Evolutionary conservation across 2,797 vertebrate species (phyloP).

Genomic region (Galaxias olidus): DNA sequence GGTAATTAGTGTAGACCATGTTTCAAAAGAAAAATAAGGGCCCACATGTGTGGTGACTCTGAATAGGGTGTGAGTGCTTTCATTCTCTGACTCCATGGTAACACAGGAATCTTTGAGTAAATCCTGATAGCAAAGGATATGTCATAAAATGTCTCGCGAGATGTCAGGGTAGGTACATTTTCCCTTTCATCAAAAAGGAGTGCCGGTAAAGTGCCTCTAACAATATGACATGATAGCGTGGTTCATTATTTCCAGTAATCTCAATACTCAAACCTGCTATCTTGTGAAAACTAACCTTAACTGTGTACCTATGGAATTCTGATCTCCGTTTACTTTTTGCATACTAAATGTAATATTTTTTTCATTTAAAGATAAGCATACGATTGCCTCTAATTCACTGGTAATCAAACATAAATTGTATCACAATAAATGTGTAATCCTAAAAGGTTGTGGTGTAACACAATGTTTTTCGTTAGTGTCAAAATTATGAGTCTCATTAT

Average conservation of each 20-base stretch:
- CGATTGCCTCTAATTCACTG: no score
- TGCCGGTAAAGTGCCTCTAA: slow-evolving; percentile 48
- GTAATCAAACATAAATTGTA: no score
- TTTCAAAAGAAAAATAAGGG: no score
- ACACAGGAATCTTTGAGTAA: slow-evolving; percentile 60
- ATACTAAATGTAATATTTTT: no score
- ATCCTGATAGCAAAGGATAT: slow-evolving; percentile 50
- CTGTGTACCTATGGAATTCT: slow-evolving; percentile 25
- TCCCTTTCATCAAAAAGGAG: slow-evolving; percentile 68
- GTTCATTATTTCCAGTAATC: slow-evolving; percentile 68
- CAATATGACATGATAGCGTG: slow-evolving; percentile 57
- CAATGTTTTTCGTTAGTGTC: no score
- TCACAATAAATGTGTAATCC: no score
- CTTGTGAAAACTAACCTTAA: slow-evolving; percentile 58
- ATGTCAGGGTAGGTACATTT: slow-evolving; percentile 61
- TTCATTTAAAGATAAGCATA: no score
- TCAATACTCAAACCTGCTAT: slow-evolving; percentile 52
- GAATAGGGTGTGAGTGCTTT: slow-evolving; percentile 40
- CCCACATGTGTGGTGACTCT: no score
- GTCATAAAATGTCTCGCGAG: slow-evolving; percentile 58
- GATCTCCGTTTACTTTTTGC: no score
- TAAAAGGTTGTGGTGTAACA: no score
- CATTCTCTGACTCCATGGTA: slow-evolving; percentile 53
- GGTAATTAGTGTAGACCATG: no score
- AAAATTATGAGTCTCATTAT: no score